A percentile compares a stretch with the other conserved stretches of the same genome.
phyloP scores from a whole-genome alignment of 1,140 invertebrate species.

The Ceratitis capitata region DNA sequence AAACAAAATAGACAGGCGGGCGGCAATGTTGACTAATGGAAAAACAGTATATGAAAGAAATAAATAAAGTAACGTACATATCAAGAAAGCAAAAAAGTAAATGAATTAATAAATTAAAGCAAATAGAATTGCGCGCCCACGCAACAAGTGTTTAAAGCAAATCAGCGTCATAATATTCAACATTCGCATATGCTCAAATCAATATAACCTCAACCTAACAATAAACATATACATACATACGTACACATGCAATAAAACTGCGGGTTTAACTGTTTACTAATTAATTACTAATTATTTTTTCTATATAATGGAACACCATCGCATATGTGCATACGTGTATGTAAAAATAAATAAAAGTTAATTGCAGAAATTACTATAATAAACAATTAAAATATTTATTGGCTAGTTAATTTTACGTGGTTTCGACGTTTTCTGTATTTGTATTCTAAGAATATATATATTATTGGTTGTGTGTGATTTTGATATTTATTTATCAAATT shows the following conservation, averaged over 20 bases:
- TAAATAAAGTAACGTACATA: not conserved
- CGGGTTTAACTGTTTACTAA: not conserved
- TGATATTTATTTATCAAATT: no score
- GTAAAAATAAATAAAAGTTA: not conserved
- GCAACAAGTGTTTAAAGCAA: not conserved
- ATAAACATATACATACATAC: no score
- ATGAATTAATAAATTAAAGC: no score
- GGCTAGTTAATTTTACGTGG: not conserved
- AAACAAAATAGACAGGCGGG: not conserved
- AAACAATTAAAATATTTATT: not conserved
- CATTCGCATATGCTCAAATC: not conserved
- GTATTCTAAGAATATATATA: not conserved
- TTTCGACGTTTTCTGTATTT: not conserved
- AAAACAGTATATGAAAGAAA: not conserved
- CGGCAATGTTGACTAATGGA: not conserved
- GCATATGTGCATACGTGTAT: not conserved
- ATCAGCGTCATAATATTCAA: not conserved
- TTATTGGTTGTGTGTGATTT: no score
- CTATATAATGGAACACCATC: not conserved
- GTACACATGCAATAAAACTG: no score
- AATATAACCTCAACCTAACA: not conserved
- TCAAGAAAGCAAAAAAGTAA: no score
- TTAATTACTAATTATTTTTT: not conserved
- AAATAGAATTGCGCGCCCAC: not conserved
- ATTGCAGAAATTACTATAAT: not conserved